Base-by-base conservation (phyloP, 2,888 invertebrate genomes). In the Eristalis tenax region DNA sequence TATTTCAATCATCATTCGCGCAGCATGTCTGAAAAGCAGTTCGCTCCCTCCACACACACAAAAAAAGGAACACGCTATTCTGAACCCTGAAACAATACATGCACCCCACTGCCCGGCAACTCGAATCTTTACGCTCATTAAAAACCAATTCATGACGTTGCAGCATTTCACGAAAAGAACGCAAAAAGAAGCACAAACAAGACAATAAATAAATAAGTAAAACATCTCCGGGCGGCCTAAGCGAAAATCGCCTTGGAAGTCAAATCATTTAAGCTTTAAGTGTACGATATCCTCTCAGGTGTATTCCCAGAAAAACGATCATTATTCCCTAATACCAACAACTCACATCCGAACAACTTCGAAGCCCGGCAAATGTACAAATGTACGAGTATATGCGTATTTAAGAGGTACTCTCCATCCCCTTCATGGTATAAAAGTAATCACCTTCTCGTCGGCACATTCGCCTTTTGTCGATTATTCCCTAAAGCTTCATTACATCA, bases 401-500 rank as follows among this genome's bases (percentile, higher is more conserved):
- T 50, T n/a, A 11, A 50, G 50, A 50, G 59, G 18, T 11, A 22
- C 4, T 1, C 18, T 2, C 15, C 43, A 15, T 2, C 43, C 18
- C n/a, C 18, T 57, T 13, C 75, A 6, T 43, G 11, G 66, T 73
- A 78, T 75, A 82, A 82, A 82, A 70, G 82, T 82, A 78, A 86
- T 82, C 82, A 74, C 77, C 56, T 66, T 40, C 74, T 26, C 59
- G 38, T 22, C 8, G 40, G 26, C 50, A 40, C 38, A 43, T 81
- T 73, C 57, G 35, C 75, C 73, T 70, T 18, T 32, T 61, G 66
- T 57, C 75, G 75, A 79, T 68, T 74, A 87, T 75, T 87, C 86
- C 83, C 86, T 23, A 69, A 73, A 83, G 79, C 76, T 87, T 83
- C 79, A 83, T 79, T 87, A 87, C 79, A 73, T 70, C 71, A 63